Evolutionary conservation across 1,140 invertebrate genomes (phyloP), one percentile per base, ranked within the genome.

Genomic region (Platorchestia sp.): DNA sequence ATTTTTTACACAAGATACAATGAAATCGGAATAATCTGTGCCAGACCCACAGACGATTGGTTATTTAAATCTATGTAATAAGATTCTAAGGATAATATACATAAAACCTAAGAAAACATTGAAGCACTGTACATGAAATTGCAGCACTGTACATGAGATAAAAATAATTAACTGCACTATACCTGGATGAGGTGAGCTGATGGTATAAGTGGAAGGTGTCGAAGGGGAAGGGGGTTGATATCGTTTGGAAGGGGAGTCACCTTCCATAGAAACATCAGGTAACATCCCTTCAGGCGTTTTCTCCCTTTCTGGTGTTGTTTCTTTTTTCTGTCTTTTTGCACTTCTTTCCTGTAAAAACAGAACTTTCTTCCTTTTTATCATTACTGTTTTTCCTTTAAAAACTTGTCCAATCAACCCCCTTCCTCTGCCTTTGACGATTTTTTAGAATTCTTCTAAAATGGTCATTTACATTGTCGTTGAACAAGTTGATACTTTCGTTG

Each of bases 261-360:
- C 95, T 95, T 95, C 45, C 95, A 95, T 75, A 95, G n/a, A 95
- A 19, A 95, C 95, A 19, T 44, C 95, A 95, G 95, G 10, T 95
- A 95, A 3, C 95, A 95, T 95, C 93, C 51, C 43, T 95, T 95
- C 93, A 10, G 41, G 95, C 45, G 95, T 95, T 95, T 95, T 95
- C 95, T 95, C 95, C 16, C 44, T 95, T 95, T 95, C 95, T 19
- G 95, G n/a, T n/a, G n/a, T n/a, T n/a, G n/a, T n/a, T n/a, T 47
- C 10, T 95, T 95, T 45, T 95, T 95, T 90, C 44, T 90, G 44
- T 90, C 87, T 90, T 90, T 90, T 42, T 90, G 41, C 44, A 43
- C n/a, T n/a, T n/a, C n/a, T n/a, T n/a, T n/a, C n/a, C n/a, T n/a
- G n/a, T n/a, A n/a, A n/a, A n/a, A n/a, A n/a, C n/a, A n/a, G n/a